Evolutionary conservation across 2,113 vertebrate species (phyloP), one percentile per base, ranked within the genome.

Genomic region (Oostethus manadensis): DNA sequence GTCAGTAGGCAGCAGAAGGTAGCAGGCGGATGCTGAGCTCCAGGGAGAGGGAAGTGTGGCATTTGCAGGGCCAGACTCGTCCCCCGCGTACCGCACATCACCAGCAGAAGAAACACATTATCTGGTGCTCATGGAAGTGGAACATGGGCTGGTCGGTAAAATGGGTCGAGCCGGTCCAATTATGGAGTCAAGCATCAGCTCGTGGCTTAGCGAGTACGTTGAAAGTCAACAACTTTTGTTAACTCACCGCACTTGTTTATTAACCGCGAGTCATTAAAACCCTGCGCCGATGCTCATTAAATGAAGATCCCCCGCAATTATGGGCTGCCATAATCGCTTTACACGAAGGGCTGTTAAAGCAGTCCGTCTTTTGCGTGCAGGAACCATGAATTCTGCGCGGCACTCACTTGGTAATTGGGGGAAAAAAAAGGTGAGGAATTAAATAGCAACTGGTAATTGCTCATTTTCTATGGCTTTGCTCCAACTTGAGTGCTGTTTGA

Each of bases 161-260:
- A 42, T 21, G 46, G 17, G 21, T 10, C 56, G 33, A 21, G 13
- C 38, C 38, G 11, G 61, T 66, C 76, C 74, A 82, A 78, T 84
- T 84, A 81, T 58, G 71, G n/a, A 80, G 66, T 68, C 65, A 68
- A 57, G 57, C 47, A 60, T 58, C 60, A 20, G 61, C 55, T 22
- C 49, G 54, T 33, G 35, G 66, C 57, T 74, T 58, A 44, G 55
- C 60, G 62, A 74, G 48, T 57, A 71, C 17, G 66, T 45, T 42
- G 68, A 13, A 64, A 61, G 44, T 74, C 66, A 61, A 56, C 73
- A 73, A 56, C 38, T 42, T 77, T 68, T 73, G 55, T 70, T 69
- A 47, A 57, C 45, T 58, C 51, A 23, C 48, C 22, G 50, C 10
- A 2, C 51, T 71, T 75, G 61, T 78, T 74, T 70, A 60, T 76